Percentiles rank a stretch among this genome's conserved stretches.
These are phyloP conservation scores for Dicentrarchus labrax DNA, from an alignment of 2,113 vertebrate genomes.

Conservation along the genomic window DNA sequence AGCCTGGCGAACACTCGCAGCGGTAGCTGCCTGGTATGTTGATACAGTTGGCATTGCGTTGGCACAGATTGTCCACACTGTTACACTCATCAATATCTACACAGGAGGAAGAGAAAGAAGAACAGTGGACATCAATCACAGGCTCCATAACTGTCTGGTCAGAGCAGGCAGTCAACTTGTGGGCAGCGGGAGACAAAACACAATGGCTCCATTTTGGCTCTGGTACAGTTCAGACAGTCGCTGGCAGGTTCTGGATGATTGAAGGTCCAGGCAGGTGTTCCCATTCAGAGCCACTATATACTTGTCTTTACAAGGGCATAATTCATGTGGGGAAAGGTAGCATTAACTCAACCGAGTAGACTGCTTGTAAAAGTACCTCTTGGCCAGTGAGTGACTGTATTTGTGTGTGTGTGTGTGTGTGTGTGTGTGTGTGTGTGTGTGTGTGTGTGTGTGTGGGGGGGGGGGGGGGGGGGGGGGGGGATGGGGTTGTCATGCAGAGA, in stretches of 20 bases:
- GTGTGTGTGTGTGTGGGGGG: no score
- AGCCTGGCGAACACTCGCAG: slow-evolving; percentile 91
- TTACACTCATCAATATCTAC: slow-evolving; percentile 95
- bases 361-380: slow-evolving; percentile 48
- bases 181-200: slow-evolving; percentile 49
- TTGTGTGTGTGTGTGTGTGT: slow-evolving; percentile 1
- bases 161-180: slow-evolving; percentile 37
- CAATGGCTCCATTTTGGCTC: slow-evolving; percentile 45
- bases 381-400: slow-evolving; percentile 17
- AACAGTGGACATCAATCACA: slow-evolving; percentile 66
- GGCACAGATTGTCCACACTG: slow-evolving; percentile 90
- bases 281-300: slow-evolving; percentile 37
- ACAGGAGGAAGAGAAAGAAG: slow-evolving; percentile 26
- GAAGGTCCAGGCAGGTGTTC: slow-evolving; percentile 51
- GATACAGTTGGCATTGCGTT: slow-evolving; percentile 91
- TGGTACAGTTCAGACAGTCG: slow-evolving; percentile 17
- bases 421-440: background rate
- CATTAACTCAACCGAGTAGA: slow-evolving; percentile 41
- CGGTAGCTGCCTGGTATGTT: slow-evolving; percentile 94
- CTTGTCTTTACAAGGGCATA: slow-evolving; percentile 56
- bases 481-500: background rate
- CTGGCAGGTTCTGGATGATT: slow-evolving; percentile 45
- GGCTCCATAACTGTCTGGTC: slow-evolving; percentile 51
- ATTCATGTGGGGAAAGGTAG: slow-evolving; percentile 40
- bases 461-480: no score